Evolutionary conservation across 2,888 invertebrate species (phyloP).

Genomic region (Rhyacophila evoluta): DNA sequence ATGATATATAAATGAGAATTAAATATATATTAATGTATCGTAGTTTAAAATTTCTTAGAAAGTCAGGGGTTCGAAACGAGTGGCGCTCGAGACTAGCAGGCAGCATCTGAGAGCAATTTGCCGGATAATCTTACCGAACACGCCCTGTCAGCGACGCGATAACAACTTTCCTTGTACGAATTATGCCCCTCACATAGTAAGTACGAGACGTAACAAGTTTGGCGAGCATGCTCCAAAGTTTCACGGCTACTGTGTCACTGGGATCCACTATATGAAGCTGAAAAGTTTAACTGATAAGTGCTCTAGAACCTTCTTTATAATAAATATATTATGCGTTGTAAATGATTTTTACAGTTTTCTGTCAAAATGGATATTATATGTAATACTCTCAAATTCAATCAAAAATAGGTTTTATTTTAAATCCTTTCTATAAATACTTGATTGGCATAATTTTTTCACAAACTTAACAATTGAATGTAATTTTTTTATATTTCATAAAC

Average conservation of each 20-base stretch:
- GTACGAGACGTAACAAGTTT: slow-evolving; percentile 3
- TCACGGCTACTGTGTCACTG: slow-evolving; percentile 15
- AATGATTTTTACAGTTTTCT: no score
- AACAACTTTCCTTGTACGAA: slow-evolving; percentile 14
- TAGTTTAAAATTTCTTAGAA: neutral
- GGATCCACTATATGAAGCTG: neutral
- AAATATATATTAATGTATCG: no score
- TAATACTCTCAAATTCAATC: no score
- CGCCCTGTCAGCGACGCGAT: slow-evolving; percentile 7
- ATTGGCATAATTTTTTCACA: no score
- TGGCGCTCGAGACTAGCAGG: neutral
- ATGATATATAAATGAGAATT: no score
- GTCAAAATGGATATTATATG: no score
- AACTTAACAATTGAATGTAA: no score
- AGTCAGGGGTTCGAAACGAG: neutral
- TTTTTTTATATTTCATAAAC: no score
- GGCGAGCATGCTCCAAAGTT: slow-evolving; percentile 2
- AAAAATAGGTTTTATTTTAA: no score
- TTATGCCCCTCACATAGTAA: neutral
- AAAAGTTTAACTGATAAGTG: neutral
- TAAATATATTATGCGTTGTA: no score
- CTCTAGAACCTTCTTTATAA: neutral
- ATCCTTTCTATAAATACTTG: no score
- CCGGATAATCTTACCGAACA: slow-evolving; percentile 15
- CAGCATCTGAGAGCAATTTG: neutral